Evolutionary conservation across 2,797 vertebrate species (phyloP).

Genomic region (Lagocephalus sceleratus): DNA sequence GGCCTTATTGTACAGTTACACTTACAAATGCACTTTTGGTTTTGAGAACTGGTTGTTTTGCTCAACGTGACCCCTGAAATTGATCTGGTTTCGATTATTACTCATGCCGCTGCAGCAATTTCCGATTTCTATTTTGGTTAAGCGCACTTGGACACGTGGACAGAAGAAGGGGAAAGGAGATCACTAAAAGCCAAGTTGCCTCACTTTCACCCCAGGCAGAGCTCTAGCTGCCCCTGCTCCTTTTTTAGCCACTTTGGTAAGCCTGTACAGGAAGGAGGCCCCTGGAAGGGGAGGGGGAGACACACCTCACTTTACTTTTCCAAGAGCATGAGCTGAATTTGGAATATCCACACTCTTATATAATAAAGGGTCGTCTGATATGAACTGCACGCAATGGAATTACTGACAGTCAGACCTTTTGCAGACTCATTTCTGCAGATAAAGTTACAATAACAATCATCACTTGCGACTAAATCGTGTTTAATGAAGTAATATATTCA

Average conservation of each 20-base stretch:
- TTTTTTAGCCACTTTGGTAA: constrained; percentile 28
- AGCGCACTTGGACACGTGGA: neutral
- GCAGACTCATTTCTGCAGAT: too few relatives aligned
- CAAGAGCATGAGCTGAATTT: constrained; percentile 11
- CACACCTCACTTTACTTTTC: constrained; percentile 48
- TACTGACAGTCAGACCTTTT: too few relatives aligned
- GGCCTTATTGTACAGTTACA: constrained; percentile 10
- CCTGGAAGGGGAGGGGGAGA: constrained; percentile 12
- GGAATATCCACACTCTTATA: neutral
- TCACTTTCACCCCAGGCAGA: constrained; percentile 6
- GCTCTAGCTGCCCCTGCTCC: neutral
- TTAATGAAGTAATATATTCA: too few relatives aligned
- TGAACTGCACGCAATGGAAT: too few relatives aligned
- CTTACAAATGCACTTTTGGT: constrained; percentile 3
- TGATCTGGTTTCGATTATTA: neutral
- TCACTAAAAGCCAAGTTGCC: neutral
- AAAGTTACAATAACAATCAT: too few relatives aligned
- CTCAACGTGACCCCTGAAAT: too few relatives aligned
- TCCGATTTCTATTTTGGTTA: neutral
- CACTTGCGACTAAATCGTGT: too few relatives aligned
- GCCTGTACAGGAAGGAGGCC: constrained; percentile 46
- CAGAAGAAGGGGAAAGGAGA: constrained; percentile 1
- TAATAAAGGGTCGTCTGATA: too few relatives aligned
- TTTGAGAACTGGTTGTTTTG: neutral
- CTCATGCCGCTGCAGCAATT: neutral